A percentile compares a stretch with the other conserved stretches of the same genome.
Conservation (phyloP, 23 tunicate species). For the Phallusia fumigata region DNA sequence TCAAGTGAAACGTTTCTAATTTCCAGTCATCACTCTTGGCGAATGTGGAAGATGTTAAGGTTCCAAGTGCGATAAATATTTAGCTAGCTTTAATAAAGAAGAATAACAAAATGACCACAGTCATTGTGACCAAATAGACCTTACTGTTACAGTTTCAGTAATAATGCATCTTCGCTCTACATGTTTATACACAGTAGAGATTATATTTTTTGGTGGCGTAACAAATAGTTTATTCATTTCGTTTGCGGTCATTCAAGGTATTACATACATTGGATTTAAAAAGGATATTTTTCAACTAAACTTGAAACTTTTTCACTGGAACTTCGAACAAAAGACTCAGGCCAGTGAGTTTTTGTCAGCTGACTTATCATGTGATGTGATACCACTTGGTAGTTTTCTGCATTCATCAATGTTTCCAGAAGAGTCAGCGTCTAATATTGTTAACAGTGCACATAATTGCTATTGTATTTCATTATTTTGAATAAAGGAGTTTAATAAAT, state of each 20-base stretch:
- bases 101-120: no score
- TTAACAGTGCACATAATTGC: background rate
- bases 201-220: background rate
- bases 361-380: conserved; percentile 10
- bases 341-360: background rate
- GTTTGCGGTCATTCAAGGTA: no score
- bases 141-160: no score
- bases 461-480: no score
- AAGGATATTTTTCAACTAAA: conserved; percentile 12
- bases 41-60: background rate
- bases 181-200: no score
- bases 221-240: no score
- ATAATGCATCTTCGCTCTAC: no score
- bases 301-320: conserved; percentile 5
- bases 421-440: background rate
- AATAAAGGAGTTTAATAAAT: no score
- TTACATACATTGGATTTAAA: no score
- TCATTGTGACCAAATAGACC: no score
- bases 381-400: background rate
- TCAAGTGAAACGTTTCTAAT: background rate
- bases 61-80: no score
- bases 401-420: background rate
- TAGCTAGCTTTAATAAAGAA: no score
- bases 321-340: background rate
- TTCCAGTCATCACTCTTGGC: background rate